Base-by-base conservation (phyloP, 2,797 vertebrate species). In the Micromesistius poutassou region DNA sequence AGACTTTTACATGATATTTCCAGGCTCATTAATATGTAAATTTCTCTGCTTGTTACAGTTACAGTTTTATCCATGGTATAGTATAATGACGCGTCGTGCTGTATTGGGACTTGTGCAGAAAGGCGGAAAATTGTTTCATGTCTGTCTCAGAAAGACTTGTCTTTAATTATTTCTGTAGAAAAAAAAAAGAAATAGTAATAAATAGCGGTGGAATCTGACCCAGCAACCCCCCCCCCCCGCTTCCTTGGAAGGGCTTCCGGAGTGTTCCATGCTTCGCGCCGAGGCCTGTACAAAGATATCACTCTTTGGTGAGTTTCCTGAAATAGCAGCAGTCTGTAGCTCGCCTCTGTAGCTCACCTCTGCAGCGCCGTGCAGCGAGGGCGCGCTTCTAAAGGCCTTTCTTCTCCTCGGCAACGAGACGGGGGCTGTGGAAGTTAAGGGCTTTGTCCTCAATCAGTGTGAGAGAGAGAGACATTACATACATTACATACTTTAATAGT, bases 351-450 rank as follows among this genome's bases (percentile, higher is more conserved):
- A 13, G n/a, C 46, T 83, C 75, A 77, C 74, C 79, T 84, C 82
- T 62, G 12, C 66, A 31, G 62, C 76, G 74, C 36, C 1, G 36
- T 38, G 36, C 9, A 38, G 36, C 36, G 16, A 14, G 42, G 42
- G 14, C 16, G 31, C 3, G 33, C 13, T 79, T 83, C 83, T 76
- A 80, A 72, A 78, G 71, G 42, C 75, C 70, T 84, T 85, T 81
- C 80, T 79, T 86, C 42, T 79, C 74, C 82, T 83, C 88, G 88
- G 89, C 31, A 70, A 83, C 77, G 74, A 78, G 75, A 85, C 76
- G 2, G 82, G 84, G 82, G 66, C 80, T 55, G 33, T 71, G 33
- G 19, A 72, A 16, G 71, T 75, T 79, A 75, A 74, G 33, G 77
- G 72, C 82, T 86, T 87, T 85, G 79, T 87, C 83, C 77, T 78